Percentiles rank a stretch among this genome's conserved stretches.
phyloP scores from a whole-genome alignment of 2,113 vertebrate species.

The Bos javanicus region DNA sequence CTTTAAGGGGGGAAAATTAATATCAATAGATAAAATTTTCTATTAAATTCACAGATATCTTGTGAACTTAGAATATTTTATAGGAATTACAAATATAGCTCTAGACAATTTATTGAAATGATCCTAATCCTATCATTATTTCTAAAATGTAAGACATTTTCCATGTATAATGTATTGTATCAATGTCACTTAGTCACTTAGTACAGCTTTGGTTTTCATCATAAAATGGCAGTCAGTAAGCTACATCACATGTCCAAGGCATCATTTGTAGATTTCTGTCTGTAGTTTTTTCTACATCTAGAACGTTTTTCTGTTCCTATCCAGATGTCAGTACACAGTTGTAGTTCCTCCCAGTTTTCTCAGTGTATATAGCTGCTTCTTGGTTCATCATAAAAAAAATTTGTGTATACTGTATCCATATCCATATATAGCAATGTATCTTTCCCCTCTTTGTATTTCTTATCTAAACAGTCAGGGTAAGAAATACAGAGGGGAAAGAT shows the following conservation, averaged over 20 bases:
- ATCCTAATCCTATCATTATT: background rate
- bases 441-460: background rate
- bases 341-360: slow-evolving; percentile 31
- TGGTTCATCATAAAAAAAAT: slow-evolving; percentile 17
- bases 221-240: slow-evolving; percentile 9
- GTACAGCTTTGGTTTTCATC: slow-evolving; percentile 12
- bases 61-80: background rate
- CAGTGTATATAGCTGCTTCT: slow-evolving; percentile 28
- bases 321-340: slow-evolving; percentile 5
- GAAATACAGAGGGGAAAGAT: background rate
- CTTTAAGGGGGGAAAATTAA: background rate
- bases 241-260: background rate
- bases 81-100: background rate
- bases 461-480: background rate
- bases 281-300: slow-evolving; percentile 5
- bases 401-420: background rate
- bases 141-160: slow-evolving; percentile 23
- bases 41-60: slow-evolving; percentile 19
- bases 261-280: background rate
- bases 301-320: slow-evolving; percentile 35
- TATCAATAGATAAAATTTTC: slow-evolving; percentile 24
- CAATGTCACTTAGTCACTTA: background rate
- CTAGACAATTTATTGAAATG: slow-evolving; percentile 31
- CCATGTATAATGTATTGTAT: background rate
- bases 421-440: slow-evolving; percentile 14